Percentiles rank a stretch among this genome's conserved stretches.
phyloP scores from a whole-genome alignment of 2,797 vertebrate genomes.

The Tangara arthus region DNA sequence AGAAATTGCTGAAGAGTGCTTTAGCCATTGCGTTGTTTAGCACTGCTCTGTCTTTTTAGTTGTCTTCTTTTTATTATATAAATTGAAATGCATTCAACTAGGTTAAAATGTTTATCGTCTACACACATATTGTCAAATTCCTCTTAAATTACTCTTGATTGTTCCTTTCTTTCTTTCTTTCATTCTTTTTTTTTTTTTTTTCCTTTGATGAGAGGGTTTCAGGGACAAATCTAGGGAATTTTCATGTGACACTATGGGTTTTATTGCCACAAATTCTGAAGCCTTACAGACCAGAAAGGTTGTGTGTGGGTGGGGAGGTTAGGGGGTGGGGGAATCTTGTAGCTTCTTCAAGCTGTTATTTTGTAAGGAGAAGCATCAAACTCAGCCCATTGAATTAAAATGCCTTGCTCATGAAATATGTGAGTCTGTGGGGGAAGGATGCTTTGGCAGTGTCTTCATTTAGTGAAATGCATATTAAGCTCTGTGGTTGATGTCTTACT shows the following conservation, averaged over 20 bases:
- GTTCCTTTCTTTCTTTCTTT: neutral
- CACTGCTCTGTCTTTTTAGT: neutral
- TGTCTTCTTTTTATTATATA: neutral
- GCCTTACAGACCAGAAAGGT: conserved; percentile 32
- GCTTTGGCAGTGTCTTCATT: neutral
- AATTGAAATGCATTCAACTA: neutral
- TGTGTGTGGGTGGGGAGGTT: neutral
- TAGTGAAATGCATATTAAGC: neutral
- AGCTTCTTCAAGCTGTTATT: conserved; percentile 54
- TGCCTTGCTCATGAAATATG: conserved; percentile 62
- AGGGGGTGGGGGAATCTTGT: neutral
- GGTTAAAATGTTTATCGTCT: conserved; percentile 65
- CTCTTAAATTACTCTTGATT: conserved; percentile 48
- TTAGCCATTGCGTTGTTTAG: neutral
- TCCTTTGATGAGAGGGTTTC: neutral
- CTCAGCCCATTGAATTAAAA: conserved; percentile 59
- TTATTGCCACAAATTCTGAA: conserved; percentile 58
- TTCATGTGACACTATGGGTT: conserved; percentile 31
- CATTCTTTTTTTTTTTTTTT: neutral
- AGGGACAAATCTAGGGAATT: conserved; percentile 38
- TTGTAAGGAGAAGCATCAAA: conserved; percentile 50
- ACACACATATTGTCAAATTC: conserved; percentile 39
- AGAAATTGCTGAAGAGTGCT: conserved; percentile 72
- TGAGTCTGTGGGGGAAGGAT: conserved; percentile 55
- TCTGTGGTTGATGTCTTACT: neutral